A percentile compares a stretch with the other conserved stretches of the same genome.
Evolutionary conservation across 2,888 invertebrate genomes (phyloP).

Genomic region (Calliphora vomitoria): DNA sequence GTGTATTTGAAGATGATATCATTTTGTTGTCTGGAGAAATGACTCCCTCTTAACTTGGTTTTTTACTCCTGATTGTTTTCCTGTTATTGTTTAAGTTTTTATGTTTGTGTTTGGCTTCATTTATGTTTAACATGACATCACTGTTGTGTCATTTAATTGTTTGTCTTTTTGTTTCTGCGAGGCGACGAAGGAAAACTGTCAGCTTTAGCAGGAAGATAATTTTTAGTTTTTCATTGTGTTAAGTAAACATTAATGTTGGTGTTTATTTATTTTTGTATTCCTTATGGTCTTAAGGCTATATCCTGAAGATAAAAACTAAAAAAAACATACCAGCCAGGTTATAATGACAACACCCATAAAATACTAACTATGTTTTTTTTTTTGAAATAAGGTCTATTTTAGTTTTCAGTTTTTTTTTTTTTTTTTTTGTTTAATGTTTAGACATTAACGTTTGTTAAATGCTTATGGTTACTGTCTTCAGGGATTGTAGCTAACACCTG

Average conservation of each 20-base stretch:
- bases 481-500: constrained; percentile 2
- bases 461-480: background rate
- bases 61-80: constrained; percentile 16
- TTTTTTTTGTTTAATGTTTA: background rate
- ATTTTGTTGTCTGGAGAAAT: background rate
- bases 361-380: background rate
- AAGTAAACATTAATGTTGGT: constrained; percentile 23
- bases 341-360: constrained; percentile 1
- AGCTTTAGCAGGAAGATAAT: background rate
- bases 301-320: constrained; percentile 2
- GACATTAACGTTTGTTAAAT: background rate
- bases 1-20: constrained; percentile 38
- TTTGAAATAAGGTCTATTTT: background rate
- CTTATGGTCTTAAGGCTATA: constrained; percentile 7
- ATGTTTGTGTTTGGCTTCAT: background rate
- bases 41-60: background rate
- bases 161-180: background rate
- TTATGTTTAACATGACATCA: constrained; percentile 49
- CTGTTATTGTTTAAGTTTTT: background rate
- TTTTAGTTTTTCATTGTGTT: constrained; percentile 15
- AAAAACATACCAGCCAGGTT: background rate
- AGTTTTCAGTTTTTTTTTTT: background rate
- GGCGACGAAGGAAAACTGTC: background rate
- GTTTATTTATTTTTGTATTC: constrained; percentile 10
- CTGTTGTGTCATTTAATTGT: constrained; percentile 27